phyloP scores from a whole-genome alignment of 2,113 vertebrate genomes.

The Promerops cafer region DNA sequence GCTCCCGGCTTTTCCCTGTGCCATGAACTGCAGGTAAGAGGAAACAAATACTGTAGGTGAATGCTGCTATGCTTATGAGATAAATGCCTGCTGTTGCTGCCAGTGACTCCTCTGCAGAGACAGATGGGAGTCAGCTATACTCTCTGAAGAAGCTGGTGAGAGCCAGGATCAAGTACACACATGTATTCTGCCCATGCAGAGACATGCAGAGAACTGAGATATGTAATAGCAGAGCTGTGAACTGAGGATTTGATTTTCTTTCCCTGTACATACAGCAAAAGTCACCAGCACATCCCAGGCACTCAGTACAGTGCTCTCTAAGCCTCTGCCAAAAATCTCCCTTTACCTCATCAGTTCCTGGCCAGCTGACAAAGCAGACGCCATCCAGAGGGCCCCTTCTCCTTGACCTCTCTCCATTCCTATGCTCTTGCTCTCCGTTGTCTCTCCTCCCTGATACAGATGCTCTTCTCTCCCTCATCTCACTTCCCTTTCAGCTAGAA shows the following conservation, averaged over 20 bases:
- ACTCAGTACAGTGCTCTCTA: background rate
- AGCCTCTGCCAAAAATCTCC: background rate
- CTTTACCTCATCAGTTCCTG: conserved; percentile 37
- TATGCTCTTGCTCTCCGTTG: background rate
- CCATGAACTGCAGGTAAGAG: conserved; percentile 83
- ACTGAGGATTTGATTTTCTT: background rate
- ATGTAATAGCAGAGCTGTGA: background rate
- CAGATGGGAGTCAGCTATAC: accelerated
- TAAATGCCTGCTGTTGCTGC: background rate
- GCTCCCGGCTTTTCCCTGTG: conserved; percentile 83
- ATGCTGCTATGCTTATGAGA: background rate
- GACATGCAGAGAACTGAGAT: background rate
- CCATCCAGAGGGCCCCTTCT: background rate
- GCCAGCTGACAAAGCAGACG: background rate
- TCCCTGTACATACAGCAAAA: background rate
- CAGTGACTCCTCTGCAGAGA: background rate
- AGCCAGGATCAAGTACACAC: background rate
- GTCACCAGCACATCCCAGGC: background rate
- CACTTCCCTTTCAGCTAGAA: background rate
- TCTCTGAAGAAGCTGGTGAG: background rate
- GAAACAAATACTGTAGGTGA: background rate
- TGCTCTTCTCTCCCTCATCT: background rate
- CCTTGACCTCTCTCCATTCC: background rate
- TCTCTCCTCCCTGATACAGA: background rate
- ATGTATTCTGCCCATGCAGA: background rate